phyloP scores from a whole-genome alignment of 2,797 vertebrate genomes.

The Sebastes melanostomus region DNA sequence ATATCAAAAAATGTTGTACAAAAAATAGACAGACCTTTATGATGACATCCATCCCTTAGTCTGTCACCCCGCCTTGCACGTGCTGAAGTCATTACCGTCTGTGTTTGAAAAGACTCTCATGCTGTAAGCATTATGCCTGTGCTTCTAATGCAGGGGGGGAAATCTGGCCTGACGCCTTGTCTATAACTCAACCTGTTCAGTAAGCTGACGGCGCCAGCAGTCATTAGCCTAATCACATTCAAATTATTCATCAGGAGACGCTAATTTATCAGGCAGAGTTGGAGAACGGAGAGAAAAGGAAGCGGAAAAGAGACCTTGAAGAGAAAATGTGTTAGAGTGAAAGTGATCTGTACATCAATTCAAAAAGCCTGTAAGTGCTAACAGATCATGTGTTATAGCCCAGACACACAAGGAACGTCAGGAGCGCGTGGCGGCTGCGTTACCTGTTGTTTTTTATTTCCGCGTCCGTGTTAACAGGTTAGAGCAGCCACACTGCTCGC shows the following conservation, averaged over 20 bases:
- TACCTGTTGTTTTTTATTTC: no score
- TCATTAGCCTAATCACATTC: slow-evolving; percentile 69
- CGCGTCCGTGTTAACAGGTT: no score
- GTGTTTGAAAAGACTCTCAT: background rate
- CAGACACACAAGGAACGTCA: no score
- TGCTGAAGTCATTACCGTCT: slow-evolving; percentile 8
- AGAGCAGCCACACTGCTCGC: no score
- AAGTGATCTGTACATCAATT: background rate
- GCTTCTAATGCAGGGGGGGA: slow-evolving; percentile 14
- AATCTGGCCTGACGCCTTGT: slow-evolving; percentile 46
- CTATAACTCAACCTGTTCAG: slow-evolving; percentile 60
- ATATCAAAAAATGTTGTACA: background rate
- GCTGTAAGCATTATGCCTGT: background rate
- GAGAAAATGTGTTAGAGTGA: background rate
- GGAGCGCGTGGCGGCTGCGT: no score
- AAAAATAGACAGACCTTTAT: background rate
- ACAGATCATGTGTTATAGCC: background rate
- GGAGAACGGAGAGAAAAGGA: background rate
- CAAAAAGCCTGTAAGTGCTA: background rate
- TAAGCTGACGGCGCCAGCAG: slow-evolving; percentile 53
- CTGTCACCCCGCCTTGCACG: background rate
- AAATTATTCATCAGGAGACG: slow-evolving; percentile 56
- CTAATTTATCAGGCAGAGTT: slow-evolving; percentile 46
- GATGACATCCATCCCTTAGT: background rate
- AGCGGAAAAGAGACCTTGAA: background rate